These are phyloP conservation scores for Plodia interpunctella DNA, from an alignment of 1,140 invertebrate genomes.

Conservation along the genomic window DNA sequence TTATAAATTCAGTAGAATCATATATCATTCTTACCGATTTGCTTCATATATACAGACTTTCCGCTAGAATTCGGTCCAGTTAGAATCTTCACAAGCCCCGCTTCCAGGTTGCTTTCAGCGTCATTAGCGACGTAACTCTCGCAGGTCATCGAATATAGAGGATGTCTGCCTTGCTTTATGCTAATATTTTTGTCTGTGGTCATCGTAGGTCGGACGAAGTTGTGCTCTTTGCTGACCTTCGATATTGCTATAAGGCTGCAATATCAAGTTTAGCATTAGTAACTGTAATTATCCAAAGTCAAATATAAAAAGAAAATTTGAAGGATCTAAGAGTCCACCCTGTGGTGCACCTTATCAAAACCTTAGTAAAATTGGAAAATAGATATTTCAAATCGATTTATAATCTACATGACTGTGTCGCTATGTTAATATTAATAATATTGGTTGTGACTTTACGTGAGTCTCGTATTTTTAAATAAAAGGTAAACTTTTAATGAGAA, in stretches of 20 bases:
- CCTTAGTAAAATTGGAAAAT: no score
- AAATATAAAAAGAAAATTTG: no score
- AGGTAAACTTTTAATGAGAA: background rate
- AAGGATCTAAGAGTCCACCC: no score
- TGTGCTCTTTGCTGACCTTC: conserved; percentile 82
- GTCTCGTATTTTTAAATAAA: no score
- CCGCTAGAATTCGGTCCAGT: conserved; percentile 94
- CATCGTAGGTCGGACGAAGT: conserved; percentile 84
- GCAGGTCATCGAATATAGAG: conserved; percentile 83
- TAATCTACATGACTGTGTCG: no score
- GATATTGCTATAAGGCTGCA: conserved; percentile 86
- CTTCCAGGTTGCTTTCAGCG: conserved; percentile 75
- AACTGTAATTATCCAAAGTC: no score
- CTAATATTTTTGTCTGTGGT: conserved; percentile 79
- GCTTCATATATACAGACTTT: conserved; percentile 94
- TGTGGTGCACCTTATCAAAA: no score
- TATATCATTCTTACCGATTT: conserved; percentile 79
- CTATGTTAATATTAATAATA: no score
- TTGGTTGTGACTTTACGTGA: no score
- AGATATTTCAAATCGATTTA: no score
- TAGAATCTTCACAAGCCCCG: conserved; percentile 85
- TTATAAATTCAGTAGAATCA: no score
- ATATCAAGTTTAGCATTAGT: background rate
- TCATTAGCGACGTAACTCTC: conserved; percentile 87
- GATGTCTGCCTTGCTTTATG: conserved; percentile 87